A percentile compares a stretch with the other conserved stretches of the same genome.
These are phyloP conservation scores for Hirudo medicinalis DNA, from an alignment of 1,140 invertebrate genomes.

Conservation along the genomic window DNA sequence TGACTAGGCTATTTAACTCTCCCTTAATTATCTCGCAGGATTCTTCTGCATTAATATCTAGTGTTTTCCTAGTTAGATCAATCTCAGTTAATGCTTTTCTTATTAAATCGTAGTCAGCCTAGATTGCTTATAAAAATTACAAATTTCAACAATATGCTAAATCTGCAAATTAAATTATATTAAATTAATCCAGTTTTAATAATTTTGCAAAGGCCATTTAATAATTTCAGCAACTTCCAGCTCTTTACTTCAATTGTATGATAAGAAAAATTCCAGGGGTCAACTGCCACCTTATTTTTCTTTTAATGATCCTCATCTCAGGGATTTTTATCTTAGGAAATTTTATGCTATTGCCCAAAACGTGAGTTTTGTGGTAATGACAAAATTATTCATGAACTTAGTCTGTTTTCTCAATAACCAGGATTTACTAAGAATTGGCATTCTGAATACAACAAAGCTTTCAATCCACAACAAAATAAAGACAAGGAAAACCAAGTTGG, in stretches of 20 bases:
- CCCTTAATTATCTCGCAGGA: no score
- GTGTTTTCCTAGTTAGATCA: no score
- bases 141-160: no score
- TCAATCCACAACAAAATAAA: not conserved
- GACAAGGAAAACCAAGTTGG: not conserved
- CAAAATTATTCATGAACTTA: not conserved
- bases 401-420: not conserved
- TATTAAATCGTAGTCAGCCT: no score
- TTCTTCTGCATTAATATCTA: no score
- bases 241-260: slow-evolving; percentile 10
- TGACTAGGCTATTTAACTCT: no score
- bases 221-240: not conserved
- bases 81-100: no score
- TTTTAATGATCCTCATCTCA: slow-evolving; percentile 37
- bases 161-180: no score
- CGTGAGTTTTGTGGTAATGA: not conserved
- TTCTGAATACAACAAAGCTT: not conserved
- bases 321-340: slow-evolving; percentile 37
- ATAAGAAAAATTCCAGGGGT: not conserved
- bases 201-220: not conserved
- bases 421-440: not conserved
- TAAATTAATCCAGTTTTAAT: no score
- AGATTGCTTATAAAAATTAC: no score
- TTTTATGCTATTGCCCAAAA: slow-evolving; percentile 29
- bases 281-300: slow-evolving; percentile 34